Conservation (phyloP, 2,888 invertebrate species). For the Aleiodes testaceus region DNA sequence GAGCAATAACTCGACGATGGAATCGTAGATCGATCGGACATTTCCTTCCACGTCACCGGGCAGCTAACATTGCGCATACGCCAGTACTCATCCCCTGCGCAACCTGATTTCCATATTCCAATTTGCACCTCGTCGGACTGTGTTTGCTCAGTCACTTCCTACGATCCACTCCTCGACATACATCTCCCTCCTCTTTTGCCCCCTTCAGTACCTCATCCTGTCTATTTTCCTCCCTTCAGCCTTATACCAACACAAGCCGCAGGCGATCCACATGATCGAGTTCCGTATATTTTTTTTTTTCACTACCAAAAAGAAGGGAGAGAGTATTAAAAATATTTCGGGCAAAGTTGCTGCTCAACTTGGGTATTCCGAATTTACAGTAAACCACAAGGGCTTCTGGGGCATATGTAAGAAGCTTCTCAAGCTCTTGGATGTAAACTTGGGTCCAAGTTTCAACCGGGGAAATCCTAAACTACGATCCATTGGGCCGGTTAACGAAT, state of each 20-base stretch:
- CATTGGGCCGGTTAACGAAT: constrained; percentile 65
- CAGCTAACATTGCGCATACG: constrained; percentile 46
- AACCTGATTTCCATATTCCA: constrained; percentile 51
- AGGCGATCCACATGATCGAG: constrained; percentile 45
- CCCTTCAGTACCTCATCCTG: constrained; percentile 26
- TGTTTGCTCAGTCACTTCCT: constrained; percentile 50
- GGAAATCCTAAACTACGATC: constrained; percentile 40
- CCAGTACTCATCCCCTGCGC: constrained; percentile 32
- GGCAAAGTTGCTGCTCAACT: too few relatives aligned
- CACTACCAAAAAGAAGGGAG: not conserved
- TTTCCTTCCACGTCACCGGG: constrained; percentile 39
- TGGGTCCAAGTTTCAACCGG: constrained; percentile 16
- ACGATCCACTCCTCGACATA: constrained; percentile 38
- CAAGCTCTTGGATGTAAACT: constrained; percentile 8
- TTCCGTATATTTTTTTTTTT: constrained; percentile 43
- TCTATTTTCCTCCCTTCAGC: constrained; percentile 37
- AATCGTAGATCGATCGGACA: constrained; percentile 48
- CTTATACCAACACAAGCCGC: constrained; percentile 34
- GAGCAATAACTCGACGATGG: constrained; percentile 24
- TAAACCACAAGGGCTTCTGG: constrained; percentile 17
- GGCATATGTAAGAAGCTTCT: constrained; percentile 27
- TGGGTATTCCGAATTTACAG: constrained; percentile 2
- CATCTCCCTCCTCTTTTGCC: not conserved
- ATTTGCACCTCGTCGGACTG: constrained; percentile 50
- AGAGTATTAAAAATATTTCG: too few relatives aligned